phyloP scores from a whole-genome alignment of 2,797 vertebrate species.

The Saxicola maurus region DNA sequence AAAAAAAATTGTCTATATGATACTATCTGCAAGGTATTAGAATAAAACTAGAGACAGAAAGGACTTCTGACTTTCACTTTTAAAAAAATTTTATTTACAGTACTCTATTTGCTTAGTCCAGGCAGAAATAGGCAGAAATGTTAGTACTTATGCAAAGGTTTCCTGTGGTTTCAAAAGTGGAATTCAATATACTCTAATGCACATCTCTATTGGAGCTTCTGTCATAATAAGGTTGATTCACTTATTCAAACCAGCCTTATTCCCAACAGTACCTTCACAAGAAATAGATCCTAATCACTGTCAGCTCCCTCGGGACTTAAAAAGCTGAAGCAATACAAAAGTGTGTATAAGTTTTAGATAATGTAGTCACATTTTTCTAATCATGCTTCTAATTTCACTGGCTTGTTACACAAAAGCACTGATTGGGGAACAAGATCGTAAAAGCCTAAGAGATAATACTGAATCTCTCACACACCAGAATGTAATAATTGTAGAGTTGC shows the following conservation, averaged over 20 bases:
- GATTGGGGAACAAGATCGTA: constrained; percentile 47
- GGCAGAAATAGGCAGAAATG: not conserved
- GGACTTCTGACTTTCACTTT: not conserved
- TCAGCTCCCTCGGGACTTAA: constrained; percentile 29
- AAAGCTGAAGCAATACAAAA: constrained; percentile 62
- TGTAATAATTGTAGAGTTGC: constrained; percentile 41
- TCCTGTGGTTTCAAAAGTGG: constrained; percentile 22
- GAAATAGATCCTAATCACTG: constrained; percentile 67
- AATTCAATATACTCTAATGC: constrained; percentile 41
- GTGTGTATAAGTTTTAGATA: constrained; percentile 58
- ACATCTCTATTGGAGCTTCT: constrained; percentile 34
- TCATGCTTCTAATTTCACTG: constrained; percentile 65
- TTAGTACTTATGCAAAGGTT: not conserved
- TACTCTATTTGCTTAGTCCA: not conserved
- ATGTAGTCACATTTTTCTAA: constrained; percentile 67
- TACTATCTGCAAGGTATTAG: not conserved
- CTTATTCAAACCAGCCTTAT: constrained; percentile 55
- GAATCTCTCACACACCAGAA: constrained; percentile 29
- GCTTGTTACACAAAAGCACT: constrained; percentile 53
- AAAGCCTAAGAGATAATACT: constrained; percentile 53
- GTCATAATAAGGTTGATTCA: constrained; percentile 61
- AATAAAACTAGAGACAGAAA: not conserved
- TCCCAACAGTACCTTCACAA: constrained; percentile 59
- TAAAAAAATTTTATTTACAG: not conserved
- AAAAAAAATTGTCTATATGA: not conserved